These are phyloP conservation scores for Tubulanus polymorphus DNA, from an alignment of 2,888 invertebrate genomes.

Conservation along the genomic window DNA sequence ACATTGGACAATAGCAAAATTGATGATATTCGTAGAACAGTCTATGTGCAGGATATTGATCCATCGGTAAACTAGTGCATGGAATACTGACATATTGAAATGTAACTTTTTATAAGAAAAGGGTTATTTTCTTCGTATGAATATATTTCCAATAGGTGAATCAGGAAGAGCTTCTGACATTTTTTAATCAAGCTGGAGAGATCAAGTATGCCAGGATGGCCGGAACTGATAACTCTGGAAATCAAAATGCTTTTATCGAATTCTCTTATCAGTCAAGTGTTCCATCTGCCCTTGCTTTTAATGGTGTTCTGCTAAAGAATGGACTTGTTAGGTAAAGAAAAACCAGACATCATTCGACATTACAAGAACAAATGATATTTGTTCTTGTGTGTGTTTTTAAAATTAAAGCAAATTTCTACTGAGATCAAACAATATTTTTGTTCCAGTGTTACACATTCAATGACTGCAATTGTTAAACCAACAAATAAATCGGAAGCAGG, in stretches of 20 bases:
- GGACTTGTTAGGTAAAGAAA: too few relatives aligned
- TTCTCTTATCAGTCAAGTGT: slow-evolving; percentile 88
- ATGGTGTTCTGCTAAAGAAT: too few relatives aligned
- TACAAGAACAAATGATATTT: too few relatives aligned
- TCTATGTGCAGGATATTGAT: slow-evolving; percentile 79
- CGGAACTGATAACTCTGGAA: slow-evolving; percentile 67
- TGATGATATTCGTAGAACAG: slow-evolving; percentile 92
- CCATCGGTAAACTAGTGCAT: slow-evolving; percentile 63
- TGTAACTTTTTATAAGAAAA: neutral
- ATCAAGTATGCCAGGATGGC: slow-evolving; percentile 93
- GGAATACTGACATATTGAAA: too few relatives aligned
- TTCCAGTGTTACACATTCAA: slow-evolving; percentile 76
- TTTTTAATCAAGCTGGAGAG: slow-evolving; percentile 83
- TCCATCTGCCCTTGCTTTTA: slow-evolving; percentile 75
- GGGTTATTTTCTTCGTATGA: slow-evolving; percentile 7
- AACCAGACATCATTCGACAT: too few relatives aligned
- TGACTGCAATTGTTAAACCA: slow-evolving; percentile 51
- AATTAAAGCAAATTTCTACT: too few relatives aligned
- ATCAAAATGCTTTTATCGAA: slow-evolving; percentile 78
- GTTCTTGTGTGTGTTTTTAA: too few relatives aligned
- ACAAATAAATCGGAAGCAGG: slow-evolving; percentile 36
- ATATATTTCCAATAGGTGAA: slow-evolving; percentile 45
- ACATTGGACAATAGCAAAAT: slow-evolving; percentile 78
- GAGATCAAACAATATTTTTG: neutral
- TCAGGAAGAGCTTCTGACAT: slow-evolving; percentile 81